Evolutionary conservation across 2,113 vertebrate genomes (phyloP).

Genomic region (Narcine bancroftii): DNA sequence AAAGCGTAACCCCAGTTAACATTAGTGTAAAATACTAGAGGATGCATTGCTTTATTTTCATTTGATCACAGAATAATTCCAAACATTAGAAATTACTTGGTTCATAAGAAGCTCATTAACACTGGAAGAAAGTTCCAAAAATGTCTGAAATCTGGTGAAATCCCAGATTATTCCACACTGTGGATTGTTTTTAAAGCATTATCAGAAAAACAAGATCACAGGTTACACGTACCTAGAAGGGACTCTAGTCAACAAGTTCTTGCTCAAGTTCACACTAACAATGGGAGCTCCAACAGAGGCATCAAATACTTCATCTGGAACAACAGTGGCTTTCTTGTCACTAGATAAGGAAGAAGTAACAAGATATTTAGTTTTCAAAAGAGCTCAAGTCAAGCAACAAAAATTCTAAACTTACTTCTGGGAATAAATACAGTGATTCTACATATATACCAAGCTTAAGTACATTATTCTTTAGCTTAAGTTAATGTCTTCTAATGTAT

Average conservation of each 20-base stretch:
- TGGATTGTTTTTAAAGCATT: fast-evolving
- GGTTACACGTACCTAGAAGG: slow-evolving; percentile 65
- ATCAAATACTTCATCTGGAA: slow-evolving; percentile 75
- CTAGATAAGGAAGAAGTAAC: slow-evolving; percentile 49
- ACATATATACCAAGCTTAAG: neutral
- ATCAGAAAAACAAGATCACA: slow-evolving; percentile 8
- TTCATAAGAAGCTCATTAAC: neutral
- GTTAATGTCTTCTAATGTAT: neutral
- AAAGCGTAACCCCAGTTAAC: neutral
- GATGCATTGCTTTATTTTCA: neutral
- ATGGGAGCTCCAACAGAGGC: slow-evolving; percentile 56
- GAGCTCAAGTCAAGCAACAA: neutral
- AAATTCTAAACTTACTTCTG: neutral
- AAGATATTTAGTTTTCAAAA: neutral
- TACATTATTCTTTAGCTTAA: neutral
- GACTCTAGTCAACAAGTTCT: slow-evolving; percentile 71
- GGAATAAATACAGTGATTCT: neutral
- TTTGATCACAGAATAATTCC: neutral
- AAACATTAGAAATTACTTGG: neutral
- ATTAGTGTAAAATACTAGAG: neutral
- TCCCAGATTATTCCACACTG: neutral
- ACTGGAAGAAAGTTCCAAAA: neutral
- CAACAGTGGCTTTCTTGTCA: slow-evolving; percentile 63
- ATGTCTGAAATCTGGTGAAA: neutral
- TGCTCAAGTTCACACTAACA: slow-evolving; percentile 75